Percentiles rank a stretch among this genome's conserved stretches.
These are phyloP conservation scores for Echeneis naucrates DNA, from an alignment of 2,797 vertebrate genomes.

Conservation along the genomic window DNA sequence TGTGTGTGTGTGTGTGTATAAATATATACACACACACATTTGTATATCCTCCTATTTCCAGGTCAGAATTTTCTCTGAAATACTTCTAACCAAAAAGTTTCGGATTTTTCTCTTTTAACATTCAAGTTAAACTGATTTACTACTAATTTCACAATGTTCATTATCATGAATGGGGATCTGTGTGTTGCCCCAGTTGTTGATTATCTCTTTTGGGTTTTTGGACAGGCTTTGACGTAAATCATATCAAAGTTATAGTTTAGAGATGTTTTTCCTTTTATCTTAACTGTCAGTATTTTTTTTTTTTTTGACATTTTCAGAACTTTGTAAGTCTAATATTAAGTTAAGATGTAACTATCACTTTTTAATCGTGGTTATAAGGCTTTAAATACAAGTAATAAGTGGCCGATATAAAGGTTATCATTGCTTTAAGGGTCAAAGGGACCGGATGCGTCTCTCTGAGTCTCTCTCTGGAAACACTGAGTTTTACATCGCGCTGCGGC, in stretches of 20 bases:
- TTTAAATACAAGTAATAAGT: constrained; percentile 89
- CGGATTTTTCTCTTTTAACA: constrained; percentile 82
- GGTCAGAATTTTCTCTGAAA: constrained; percentile 89
- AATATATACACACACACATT: constrained; percentile 45
- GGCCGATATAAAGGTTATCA: constrained; percentile 84
- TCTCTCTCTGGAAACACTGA: constrained; percentile 85
- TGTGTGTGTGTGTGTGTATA: constrained; percentile 38
- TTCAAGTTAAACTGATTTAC: constrained; percentile 89
- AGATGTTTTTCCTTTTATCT: constrained; percentile 62
- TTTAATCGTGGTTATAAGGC: constrained; percentile 88
- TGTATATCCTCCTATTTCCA: constrained; percentile 67
- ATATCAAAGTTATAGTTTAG: constrained; percentile 90
- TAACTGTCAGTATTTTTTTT: constrained; percentile 92
- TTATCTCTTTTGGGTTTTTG: constrained; percentile 80
- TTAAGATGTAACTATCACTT: constrained; percentile 84
- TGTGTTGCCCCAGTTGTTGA: constrained; percentile 78
- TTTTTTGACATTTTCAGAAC: constrained; percentile 92
- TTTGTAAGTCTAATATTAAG: constrained; percentile 80
- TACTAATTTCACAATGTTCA: constrained; percentile 89
- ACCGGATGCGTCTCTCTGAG: constrained; percentile 65
- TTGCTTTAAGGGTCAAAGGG: constrained; percentile 84
- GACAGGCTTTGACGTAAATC: constrained; percentile 92
- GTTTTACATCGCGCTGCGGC: constrained; percentile 71
- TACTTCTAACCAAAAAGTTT: constrained; percentile 86
- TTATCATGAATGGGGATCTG: constrained; percentile 88